These are phyloP conservation scores for Chrysoperla carnea DNA, from an alignment of 1,140 invertebrate species.

Conservation along the genomic window DNA sequence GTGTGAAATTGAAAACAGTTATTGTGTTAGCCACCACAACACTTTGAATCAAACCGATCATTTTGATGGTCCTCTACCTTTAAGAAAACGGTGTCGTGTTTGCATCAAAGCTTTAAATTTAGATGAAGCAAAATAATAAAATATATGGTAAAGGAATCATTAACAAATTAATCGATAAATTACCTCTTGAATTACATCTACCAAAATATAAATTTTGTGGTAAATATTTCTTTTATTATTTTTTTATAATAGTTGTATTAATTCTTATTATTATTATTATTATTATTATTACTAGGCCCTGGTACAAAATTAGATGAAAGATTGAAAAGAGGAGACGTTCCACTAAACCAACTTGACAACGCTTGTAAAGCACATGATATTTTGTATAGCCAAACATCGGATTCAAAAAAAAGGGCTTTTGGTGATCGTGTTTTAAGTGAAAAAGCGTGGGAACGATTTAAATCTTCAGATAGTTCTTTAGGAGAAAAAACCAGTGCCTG, in stretches of 20 bases:
- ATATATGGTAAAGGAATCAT: neutral
- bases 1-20: too few relatives aligned
- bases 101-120: too few relatives aligned
- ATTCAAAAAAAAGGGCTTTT: neutral
- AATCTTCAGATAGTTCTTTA: constrained; percentile 14
- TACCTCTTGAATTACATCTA: constrained; percentile 9
- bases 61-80: too few relatives aligned
- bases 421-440: neutral
- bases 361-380: constrained; percentile 8
- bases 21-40: too few relatives aligned
- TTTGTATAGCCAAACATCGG: constrained; percentile 1
- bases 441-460: constrained; percentile 17
- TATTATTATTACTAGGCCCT: constrained; percentile 10
- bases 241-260: too few relatives aligned
- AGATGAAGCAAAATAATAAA: too few relatives aligned
- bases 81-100: too few relatives aligned
- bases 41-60: too few relatives aligned
- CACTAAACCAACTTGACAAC: constrained; percentile 9
- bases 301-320: constrained; percentile 10
- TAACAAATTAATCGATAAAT: constrained; percentile 2
- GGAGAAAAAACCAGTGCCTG: constrained; percentile 12
- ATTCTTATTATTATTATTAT: neutral
- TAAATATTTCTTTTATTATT: too few relatives aligned
- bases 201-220: neutral
- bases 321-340: constrained; percentile 5